A percentile compares a stretch with the other conserved stretches of the same genome.
These are phyloP conservation scores for Apodemia mormo DNA, from an alignment of 2,888 invertebrate species.

Conservation along the genomic window DNA sequence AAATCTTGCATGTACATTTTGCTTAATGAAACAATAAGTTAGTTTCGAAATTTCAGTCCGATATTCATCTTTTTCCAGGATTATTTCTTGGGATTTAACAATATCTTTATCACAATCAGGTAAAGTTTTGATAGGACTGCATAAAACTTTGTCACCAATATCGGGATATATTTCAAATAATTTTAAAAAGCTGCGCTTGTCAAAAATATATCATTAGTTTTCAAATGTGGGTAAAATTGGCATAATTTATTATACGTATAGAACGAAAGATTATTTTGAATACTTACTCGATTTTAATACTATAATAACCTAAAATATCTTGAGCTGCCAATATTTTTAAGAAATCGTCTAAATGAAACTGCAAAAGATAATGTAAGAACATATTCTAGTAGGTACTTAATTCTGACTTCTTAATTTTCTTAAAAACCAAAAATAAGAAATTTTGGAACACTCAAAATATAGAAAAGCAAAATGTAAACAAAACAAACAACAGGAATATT, in stretches of 20 bases:
- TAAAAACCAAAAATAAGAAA: too few relatives aligned
- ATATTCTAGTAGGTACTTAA: constrained; percentile 40
- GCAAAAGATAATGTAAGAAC: constrained; percentile 80
- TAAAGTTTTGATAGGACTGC: constrained; percentile 83
- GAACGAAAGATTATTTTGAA: constrained; percentile 6
- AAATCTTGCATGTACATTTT: constrained; percentile 85
- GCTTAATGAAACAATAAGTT: constrained; percentile 73
- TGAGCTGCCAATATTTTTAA: constrained; percentile 81
- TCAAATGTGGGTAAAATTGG: not conserved
- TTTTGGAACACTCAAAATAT: too few relatives aligned
- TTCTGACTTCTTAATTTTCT: not conserved
- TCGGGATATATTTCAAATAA: constrained; percentile 86
- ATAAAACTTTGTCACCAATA: constrained; percentile 85
- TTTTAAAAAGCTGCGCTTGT: constrained; percentile 82
- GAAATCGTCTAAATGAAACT: constrained; percentile 83
- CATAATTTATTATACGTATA: not conserved
- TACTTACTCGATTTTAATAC: constrained; percentile 87
- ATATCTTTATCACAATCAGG: constrained; percentile 84
- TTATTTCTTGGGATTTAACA: constrained; percentile 81
- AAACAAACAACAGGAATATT: too few relatives aligned
- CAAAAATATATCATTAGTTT: constrained; percentile 44
- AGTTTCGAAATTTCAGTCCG: constrained; percentile 53
- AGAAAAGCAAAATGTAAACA: too few relatives aligned
- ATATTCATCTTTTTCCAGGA: constrained; percentile 68
- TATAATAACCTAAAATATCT: constrained; percentile 83